These are phyloP conservation scores for Danio albolineatus DNA, from an alignment of 2,797 vertebrate genomes.

Conservation along the genomic window DNA sequence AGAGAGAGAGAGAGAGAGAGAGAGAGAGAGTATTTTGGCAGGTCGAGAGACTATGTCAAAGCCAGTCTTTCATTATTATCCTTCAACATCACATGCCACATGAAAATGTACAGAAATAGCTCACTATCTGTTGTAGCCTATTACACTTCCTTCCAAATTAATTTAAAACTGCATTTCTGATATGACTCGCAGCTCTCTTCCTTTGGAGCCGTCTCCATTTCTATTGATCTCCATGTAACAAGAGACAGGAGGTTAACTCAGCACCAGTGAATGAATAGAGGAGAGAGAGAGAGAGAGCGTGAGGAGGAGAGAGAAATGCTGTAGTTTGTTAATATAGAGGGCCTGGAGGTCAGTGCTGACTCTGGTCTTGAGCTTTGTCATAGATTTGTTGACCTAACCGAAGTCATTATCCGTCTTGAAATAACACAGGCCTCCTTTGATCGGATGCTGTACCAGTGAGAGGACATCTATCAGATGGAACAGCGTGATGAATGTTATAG, in stretches of 20 bases:
- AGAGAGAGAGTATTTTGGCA: conserved; percentile 16
- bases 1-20: conserved; percentile 8
- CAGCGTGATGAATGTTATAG: neutral
- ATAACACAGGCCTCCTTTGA: conserved; percentile 43
- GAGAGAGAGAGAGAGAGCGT: conserved; percentile 16
- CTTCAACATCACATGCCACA: neutral
- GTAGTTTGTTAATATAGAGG: conserved; percentile 33
- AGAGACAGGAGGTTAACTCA: conserved; percentile 60
- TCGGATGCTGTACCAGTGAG: conserved; percentile 35
- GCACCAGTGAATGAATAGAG: conserved; percentile 36
- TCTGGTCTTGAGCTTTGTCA: conserved; percentile 26
- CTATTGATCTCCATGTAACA: conserved; percentile 63
- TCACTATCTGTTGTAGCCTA: neutral
- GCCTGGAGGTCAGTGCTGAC: conserved; percentile 30
- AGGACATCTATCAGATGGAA: conserved; percentile 16
- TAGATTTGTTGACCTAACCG: conserved; percentile 27
- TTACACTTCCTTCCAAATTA: conserved; percentile 2
- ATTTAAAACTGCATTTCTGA: conserved; percentile 23
- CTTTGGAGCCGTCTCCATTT: conserved; percentile 38
- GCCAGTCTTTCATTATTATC: conserved; percentile 12
- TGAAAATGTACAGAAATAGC: conserved; percentile 12
- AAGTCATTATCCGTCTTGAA: conserved; percentile 37
- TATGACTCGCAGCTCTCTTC: conserved; percentile 40
- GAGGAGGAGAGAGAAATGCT: conserved; percentile 8
- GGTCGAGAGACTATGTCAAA: neutral